Conservation (phyloP, 1,140 invertebrate genomes). For the Drosophila navojoa region DNA sequence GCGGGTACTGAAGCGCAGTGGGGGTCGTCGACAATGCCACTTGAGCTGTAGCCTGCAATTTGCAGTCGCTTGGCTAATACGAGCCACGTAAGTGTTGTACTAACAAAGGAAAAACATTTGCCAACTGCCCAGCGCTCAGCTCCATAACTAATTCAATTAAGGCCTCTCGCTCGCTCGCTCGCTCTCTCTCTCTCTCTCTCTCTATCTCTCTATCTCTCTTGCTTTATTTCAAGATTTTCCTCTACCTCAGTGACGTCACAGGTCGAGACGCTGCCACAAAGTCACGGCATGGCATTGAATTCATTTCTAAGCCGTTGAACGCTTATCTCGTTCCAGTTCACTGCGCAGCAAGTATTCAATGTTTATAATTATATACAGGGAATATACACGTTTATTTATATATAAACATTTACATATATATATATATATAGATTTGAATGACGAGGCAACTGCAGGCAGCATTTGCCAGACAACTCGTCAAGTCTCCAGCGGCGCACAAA, state of each 20-base stretch:
- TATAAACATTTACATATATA: constrained; percentile 8
- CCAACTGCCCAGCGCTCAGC: constrained; percentile 8
- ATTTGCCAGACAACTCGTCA: constrained; percentile 12
- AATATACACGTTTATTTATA: constrained; percentile 18
- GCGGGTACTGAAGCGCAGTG: no score
- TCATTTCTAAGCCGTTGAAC: constrained; percentile 29
- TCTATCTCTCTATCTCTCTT: no score
- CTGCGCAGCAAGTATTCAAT: constrained; percentile 29
- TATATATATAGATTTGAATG: constrained; percentile 27
- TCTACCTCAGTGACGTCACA: constrained; percentile 22
- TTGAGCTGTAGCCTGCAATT: constrained; percentile 26
- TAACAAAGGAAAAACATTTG: constrained; percentile 16
- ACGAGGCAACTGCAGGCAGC: constrained; percentile 30
- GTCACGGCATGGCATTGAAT: constrained; percentile 37
- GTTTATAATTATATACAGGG: constrained; percentile 32
- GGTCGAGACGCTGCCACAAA: constrained; percentile 7
- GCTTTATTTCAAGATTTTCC: no score
- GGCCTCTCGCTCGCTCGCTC: neutral
- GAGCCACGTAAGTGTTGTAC: constrained; percentile 15
- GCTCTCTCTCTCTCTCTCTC: neutral
- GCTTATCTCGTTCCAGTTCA: constrained; percentile 42
- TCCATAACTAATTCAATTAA: constrained; percentile 42
- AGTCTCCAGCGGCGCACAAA: constrained; percentile 47
- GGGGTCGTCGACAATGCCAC: neutral
- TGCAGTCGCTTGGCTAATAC: constrained; percentile 29